Conservation (phyloP, 2,113 vertebrate genomes). For the Antechinus stuartii region DNA sequence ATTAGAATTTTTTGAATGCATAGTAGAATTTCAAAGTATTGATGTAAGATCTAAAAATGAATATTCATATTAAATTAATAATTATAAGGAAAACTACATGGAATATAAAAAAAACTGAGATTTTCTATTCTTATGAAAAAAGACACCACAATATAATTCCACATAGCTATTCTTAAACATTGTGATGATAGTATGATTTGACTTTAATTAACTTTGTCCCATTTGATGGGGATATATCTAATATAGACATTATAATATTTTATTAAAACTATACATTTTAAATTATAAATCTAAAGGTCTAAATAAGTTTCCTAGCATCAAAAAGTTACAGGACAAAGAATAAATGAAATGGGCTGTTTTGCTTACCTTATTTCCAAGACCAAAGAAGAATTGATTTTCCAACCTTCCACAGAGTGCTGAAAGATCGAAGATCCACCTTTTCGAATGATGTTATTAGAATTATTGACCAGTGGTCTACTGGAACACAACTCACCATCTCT, state of each 20-base stretch:
- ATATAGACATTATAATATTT: slow-evolving; percentile 34
- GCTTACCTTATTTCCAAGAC: slow-evolving; percentile 92
- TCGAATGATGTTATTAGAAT: slow-evolving; percentile 85
- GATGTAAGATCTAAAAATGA: slow-evolving; percentile 47
- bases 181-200: slow-evolving; percentile 42
- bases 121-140: slow-evolving; percentile 48
- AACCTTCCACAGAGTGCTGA: slow-evolving; percentile 84
- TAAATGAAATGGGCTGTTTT: slow-evolving; percentile 52
- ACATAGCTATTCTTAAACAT: slow-evolving; percentile 39
- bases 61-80: background rate
- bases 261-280: slow-evolving; percentile 56
- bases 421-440: slow-evolving; percentile 86
- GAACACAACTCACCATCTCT: slow-evolving; percentile 88
- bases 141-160: slow-evolving; percentile 44
- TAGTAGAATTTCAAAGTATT: background rate
- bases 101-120: slow-evolving; percentile 32
- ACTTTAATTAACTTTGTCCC: slow-evolving; percentile 43
- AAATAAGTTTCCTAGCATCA: slow-evolving; percentile 54
- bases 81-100: slow-evolving; percentile 3
- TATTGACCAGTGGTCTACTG: slow-evolving; percentile 89
- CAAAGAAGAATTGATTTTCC: slow-evolving; percentile 92
- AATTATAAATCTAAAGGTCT: slow-evolving; percentile 65
- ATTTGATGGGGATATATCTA: slow-evolving; percentile 44
- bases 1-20: background rate
- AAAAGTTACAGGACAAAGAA: slow-evolving; percentile 17